phyloP scores from a whole-genome alignment of 2,113 vertebrate species.

The Ginglymostoma cirratum region DNA sequence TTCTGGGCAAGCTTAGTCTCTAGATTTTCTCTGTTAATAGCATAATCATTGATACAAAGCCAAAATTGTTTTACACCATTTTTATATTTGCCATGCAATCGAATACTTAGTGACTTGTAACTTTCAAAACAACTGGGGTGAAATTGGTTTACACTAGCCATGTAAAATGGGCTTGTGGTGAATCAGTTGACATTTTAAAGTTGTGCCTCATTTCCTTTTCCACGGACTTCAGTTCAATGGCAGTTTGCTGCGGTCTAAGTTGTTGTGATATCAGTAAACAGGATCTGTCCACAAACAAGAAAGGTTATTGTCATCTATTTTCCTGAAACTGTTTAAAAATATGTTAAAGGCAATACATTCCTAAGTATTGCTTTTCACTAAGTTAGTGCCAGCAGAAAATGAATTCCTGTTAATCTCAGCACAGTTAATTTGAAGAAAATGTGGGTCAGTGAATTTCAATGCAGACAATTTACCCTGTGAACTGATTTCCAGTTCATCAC shows the following conservation, averaged over 20 bases:
- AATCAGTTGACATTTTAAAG: background rate
- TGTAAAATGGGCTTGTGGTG: background rate
- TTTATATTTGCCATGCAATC: background rate
- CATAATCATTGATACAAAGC: background rate
- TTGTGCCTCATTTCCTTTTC: background rate
- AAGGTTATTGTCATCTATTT: background rate
- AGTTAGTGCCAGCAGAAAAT: background rate
- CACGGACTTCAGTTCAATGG: background rate
- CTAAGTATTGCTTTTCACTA: constrained; percentile 5
- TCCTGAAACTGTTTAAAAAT: background rate
- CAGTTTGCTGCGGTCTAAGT: background rate
- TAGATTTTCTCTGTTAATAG: background rate
- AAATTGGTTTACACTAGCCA: background rate
- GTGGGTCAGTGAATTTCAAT: background rate
- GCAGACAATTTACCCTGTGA: background rate
- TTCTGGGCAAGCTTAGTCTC: background rate
- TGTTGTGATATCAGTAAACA: background rate
- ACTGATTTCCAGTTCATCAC: constrained; percentile 14
- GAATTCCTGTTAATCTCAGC: constrained; percentile 6
- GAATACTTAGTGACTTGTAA: background rate
- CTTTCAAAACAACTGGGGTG: background rate
- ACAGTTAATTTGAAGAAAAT: background rate
- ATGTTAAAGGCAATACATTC: background rate
- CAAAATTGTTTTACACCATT: background rate
- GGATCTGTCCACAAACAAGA: background rate